Evolutionary conservation across 2,797 vertebrate species (phyloP).

Genomic region (Cottoperca gobio): DNA sequence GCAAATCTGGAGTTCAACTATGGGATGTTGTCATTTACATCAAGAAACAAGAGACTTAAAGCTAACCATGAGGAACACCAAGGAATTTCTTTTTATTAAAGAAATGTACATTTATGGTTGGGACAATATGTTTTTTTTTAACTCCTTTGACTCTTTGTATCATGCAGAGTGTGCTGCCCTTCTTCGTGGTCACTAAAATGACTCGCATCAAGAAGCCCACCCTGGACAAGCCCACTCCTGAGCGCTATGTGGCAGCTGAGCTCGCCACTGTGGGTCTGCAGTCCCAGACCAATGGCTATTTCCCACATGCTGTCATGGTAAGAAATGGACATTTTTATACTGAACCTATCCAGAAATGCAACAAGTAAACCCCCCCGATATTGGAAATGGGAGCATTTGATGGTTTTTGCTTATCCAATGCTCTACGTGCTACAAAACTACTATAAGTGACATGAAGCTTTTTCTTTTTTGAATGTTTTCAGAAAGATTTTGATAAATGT

Average conservation of each 20-base stretch:
- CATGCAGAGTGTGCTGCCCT: constrained; percentile 91
- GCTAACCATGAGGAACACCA: not conserved
- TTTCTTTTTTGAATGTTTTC: not conserved
- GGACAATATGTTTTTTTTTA: not conserved
- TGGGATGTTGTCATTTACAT: not conserved
- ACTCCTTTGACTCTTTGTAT: not conserved
- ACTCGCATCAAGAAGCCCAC: constrained; percentile 90
- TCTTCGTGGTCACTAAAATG: constrained; percentile 93
- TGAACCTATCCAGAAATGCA: not conserved
- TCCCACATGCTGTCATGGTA: constrained; percentile 91
- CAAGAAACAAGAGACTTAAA: not conserved
- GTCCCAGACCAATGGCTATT: constrained; percentile 90
- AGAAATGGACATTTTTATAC: constrained; percentile 38
- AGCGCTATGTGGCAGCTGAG: constrained; percentile 90
- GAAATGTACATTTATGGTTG: not conserved
- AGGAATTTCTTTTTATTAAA: not conserved
- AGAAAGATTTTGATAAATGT: not conserved
- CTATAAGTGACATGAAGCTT: not conserved
- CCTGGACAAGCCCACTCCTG: constrained; percentile 89
- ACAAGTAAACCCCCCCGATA: not conserved
- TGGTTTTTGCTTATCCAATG: not conserved
- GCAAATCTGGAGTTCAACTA: not conserved
- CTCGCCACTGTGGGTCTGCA: constrained; percentile 91
- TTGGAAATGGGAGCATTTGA: not conserved
- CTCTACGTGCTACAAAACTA: not conserved